Evolutionary conservation across 1,140 invertebrate species (phyloP).

Genomic region (Paralvinella palmiformis): DNA sequence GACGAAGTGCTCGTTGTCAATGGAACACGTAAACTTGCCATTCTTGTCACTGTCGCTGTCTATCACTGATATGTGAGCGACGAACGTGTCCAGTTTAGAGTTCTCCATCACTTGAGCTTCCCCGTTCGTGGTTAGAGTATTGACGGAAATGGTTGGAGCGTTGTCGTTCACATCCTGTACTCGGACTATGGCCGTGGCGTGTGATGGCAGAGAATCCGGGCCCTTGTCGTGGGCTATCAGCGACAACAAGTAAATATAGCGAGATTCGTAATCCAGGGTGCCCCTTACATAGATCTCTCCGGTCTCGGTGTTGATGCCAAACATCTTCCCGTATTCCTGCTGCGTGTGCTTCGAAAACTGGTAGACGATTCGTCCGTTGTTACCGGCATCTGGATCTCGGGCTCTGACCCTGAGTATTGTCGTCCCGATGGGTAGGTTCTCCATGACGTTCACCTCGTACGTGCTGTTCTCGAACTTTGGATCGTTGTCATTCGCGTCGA

Average conservation of each 20-base stretch:
- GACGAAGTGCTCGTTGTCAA: slow-evolving; percentile 14
- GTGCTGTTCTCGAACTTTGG: slow-evolving; percentile 47
- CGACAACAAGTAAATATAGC: slow-evolving; percentile 9
- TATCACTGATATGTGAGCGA: slow-evolving; percentile 13
- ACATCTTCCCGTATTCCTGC: slow-evolving; percentile 2
- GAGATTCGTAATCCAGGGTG: slow-evolving; percentile 14
- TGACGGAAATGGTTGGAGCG: slow-evolving; percentile 17
- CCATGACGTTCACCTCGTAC: slow-evolving; percentile 63
- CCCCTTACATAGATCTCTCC: slow-evolving; percentile 11
- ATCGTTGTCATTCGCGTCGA: slow-evolving; percentile 41
- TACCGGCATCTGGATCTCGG: slow-evolving; percentile 36
- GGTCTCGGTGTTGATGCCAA: slow-evolving; percentile 9
- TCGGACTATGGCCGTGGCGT: slow-evolving; percentile 49
- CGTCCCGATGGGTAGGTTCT: slow-evolving; percentile 80
- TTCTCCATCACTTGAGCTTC: slow-evolving; percentile 14
- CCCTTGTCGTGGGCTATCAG: slow-evolving; percentile 17
- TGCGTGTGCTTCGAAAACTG: slow-evolving; percentile 60
- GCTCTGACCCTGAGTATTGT: slow-evolving; percentile 74
- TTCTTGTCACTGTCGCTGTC: slow-evolving; percentile 14
- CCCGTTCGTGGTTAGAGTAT: neutral
- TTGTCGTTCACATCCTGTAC: slow-evolving; percentile 53
- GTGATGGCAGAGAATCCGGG: slow-evolving; percentile 4
- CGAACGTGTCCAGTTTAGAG: slow-evolving; percentile 12
- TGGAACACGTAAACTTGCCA: slow-evolving; percentile 7
- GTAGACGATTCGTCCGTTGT: slow-evolving; percentile 56